Percentiles rank a stretch among this genome's conserved stretches.
phyloP scores from a whole-genome alignment of 2,113 vertebrate species.

The Pterocles burchelli region DNA sequence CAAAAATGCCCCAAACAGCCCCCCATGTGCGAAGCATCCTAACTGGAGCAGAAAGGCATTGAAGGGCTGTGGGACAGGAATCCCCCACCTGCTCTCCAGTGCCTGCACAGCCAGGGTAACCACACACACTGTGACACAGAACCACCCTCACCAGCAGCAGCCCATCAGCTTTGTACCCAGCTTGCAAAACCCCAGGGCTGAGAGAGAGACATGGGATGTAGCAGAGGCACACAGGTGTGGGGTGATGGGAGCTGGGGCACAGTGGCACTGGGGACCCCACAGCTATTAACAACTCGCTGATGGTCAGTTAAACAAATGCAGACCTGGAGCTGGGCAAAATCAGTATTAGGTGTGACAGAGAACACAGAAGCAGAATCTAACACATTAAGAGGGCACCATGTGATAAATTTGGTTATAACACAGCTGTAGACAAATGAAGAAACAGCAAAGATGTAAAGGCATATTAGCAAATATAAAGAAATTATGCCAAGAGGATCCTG shows the following conservation, averaged over 20 bases:
- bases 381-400: rapidly evolving
- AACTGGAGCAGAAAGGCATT: neutral
- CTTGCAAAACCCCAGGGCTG: neutral
- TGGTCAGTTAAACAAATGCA: neutral
- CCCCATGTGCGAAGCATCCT: rapidly evolving
- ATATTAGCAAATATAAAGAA: neutral
- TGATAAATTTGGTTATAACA: too few relatives aligned
- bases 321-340: neutral
- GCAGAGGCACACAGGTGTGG: too few relatives aligned
- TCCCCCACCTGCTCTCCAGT: neutral
- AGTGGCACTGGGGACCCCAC: neutral
- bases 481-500: neutral
- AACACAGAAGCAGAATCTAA: neutral
- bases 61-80: neutral
- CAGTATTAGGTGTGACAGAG: neutral
- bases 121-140: neutral
- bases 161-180: neutral
- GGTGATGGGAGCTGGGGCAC: neutral
- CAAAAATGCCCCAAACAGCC: neutral
- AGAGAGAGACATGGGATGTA: rapidly evolving
- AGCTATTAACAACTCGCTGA: neutral
- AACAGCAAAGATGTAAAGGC: neutral
- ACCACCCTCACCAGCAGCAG: neutral
- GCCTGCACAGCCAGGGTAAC: rapidly evolving
- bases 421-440: neutral